Evolutionary conservation across 1,140 invertebrate species (phyloP).

Genomic region (Cataglyphis hispanica): DNA sequence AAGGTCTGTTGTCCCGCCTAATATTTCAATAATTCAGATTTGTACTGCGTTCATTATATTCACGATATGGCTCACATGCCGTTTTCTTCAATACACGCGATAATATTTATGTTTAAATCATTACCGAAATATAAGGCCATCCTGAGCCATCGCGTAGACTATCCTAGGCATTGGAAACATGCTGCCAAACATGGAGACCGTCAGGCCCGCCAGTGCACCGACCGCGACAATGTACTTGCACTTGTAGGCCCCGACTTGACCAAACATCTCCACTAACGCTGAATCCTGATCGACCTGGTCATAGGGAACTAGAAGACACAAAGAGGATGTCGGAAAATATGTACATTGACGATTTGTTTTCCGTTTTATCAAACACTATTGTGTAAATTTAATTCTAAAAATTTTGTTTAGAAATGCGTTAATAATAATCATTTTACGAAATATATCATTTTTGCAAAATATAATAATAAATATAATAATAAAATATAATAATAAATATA

Average conservation of each 20-base stretch:
- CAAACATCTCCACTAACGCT: constrained; percentile 97
- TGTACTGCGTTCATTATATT: not conserved
- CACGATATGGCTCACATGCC: not conserved
- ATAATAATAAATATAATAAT: not conserved
- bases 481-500: not conserved
- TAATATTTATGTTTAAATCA: not conserved
- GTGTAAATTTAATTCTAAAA: not conserved
- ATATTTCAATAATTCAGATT: not conserved
- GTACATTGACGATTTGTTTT: not conserved
- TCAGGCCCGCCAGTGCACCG: constrained; percentile 95
- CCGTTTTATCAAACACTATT: not conserved
- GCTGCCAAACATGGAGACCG: constrained; percentile 98
- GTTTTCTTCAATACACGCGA: not conserved
- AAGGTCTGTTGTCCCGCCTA: too few species aligned
- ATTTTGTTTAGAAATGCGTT: not conserved
- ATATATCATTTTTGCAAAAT: too few species aligned
- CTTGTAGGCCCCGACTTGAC: constrained; percentile 93
- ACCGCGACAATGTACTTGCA: constrained; percentile 96
- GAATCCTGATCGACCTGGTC: constrained; percentile 94
- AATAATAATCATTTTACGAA: not conserved
- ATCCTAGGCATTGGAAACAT: constrained; percentile 98
- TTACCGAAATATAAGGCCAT: constrained; percentile 95
- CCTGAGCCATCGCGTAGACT: constrained; percentile 97
- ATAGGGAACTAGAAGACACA: constrained; percentile 91
- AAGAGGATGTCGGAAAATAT: not conserved